Percentiles rank a stretch among this genome's conserved stretches.
Evolutionary conservation across 2,113 vertebrate species (phyloP).

Genomic region (Corythaixoides concolor): DNA sequence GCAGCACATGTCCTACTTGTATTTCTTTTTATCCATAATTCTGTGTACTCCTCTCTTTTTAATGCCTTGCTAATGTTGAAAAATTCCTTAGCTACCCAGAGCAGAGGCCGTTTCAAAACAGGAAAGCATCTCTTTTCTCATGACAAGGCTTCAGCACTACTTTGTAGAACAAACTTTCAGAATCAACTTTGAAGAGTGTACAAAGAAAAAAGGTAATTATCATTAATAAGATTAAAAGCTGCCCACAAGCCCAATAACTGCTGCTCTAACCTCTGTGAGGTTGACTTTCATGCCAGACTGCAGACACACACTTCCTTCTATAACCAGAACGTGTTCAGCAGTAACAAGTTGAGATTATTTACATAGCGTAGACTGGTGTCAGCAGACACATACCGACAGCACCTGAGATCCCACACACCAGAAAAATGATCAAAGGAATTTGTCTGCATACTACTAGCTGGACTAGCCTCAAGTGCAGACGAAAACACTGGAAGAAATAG

Average conservation of each 20-base stretch:
- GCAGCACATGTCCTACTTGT: background rate
- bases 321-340: background rate
- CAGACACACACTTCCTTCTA: background rate
- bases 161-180: conserved; percentile 6
- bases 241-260: background rate
- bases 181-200: background rate
- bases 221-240: conserved; percentile 36
- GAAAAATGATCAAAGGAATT: conserved; percentile 37
- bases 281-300: conserved; percentile 19
- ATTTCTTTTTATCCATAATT: background rate
- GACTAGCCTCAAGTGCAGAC: conserved; percentile 13
- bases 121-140: background rate
- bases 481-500: conserved; percentile 42
- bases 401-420: conserved; percentile 12
- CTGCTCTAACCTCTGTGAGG: conserved; percentile 16
- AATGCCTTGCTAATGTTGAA: background rate
- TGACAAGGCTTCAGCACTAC: background rate
- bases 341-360: background rate
- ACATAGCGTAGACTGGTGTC: background rate
- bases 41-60: background rate
- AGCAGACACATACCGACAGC: conserved; percentile 6
- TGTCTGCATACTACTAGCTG: background rate
- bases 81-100: background rate
- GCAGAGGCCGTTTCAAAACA: background rate
- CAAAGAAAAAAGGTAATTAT: conserved; percentile 19